Conservation (phyloP, 1,140 invertebrate species). For the Eueides isabella region DNA sequence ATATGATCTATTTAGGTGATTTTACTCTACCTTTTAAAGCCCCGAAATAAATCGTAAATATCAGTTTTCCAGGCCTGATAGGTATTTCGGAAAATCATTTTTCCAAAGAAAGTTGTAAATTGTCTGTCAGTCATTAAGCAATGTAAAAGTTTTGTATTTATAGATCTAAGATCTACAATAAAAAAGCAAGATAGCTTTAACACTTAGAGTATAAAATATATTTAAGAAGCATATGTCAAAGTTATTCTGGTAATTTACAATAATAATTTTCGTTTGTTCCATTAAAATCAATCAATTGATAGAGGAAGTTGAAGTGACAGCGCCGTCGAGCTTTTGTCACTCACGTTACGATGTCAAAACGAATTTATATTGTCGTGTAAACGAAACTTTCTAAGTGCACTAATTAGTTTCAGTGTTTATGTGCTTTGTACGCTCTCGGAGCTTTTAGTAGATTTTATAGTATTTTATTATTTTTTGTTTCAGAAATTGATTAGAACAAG, state of each 20-base stretch:
- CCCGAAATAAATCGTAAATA: too few species aligned
- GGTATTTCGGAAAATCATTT: too few species aligned
- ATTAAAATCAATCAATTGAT: background rate
- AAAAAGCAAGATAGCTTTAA: background rate
- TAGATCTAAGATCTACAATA: too few species aligned
- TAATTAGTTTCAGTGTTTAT: background rate
- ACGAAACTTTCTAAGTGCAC: constrained; percentile 1
- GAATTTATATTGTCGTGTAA: background rate
- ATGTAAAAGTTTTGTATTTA: too few species aligned
- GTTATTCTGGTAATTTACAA: background rate
- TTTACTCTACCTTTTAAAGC: too few species aligned
- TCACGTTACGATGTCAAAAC: background rate
- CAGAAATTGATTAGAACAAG: too few species aligned
- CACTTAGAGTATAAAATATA: background rate
- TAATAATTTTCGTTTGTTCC: background rate
- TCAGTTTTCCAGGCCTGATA: too few species aligned
- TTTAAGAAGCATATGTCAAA: background rate
- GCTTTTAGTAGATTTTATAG: background rate
- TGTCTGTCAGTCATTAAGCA: too few species aligned
- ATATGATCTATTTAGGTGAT: too few species aligned
- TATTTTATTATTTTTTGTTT: background rate
- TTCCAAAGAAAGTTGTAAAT: too few species aligned
- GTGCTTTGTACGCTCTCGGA: background rate
- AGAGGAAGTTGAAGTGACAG: background rate
- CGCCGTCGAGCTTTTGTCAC: constrained; percentile 1